Evolutionary conservation across 37 sponge, comb jelly and placozoan species (phyloP), one percentile per base, ranked within the genome.

Genomic region (Chondrosia reniformis): DNA sequence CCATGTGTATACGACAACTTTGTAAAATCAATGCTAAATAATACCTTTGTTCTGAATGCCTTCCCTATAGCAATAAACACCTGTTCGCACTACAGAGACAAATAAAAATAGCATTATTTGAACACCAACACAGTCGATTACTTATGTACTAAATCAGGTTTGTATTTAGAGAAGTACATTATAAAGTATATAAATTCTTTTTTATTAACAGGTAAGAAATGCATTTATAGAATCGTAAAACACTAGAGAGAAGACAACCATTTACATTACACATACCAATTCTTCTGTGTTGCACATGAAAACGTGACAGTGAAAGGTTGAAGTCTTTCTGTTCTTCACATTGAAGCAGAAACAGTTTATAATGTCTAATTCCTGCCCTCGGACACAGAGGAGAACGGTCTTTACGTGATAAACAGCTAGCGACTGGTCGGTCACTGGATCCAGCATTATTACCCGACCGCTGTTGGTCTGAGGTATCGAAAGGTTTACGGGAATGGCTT

Each of bases 271-370:
- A 79, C 90, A 76, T 45, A 86, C 89, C 28, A 67, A 64, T 63
- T 88, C 84, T 4, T 21, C 33, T 31, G 75, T 63, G 0, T 59
- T 81, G 55, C 78, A 79, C 17, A 45, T 42, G 73, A 93, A 93
- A 34, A 91, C 95, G 45, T 94, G 95, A 46, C 95, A 94, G 77
- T 85, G 86, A 49, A 89, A 89, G 58, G 63, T 73, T 0, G 80
- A 87, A 44, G 85, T 81, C 76, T 58, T 86, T 45, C 66, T 73
- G 71, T 89, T 83, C 83, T 42, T 82, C 55, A 87, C 85, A 33
- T 86, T 92, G 63, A 95, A 36, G 59, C 82, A 86, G 59, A 95
- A 75, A 59, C 94, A 95, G 86, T 95, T 94, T 52, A 13, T 1
- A 21, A 89, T 36, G 0, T 45, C 80, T 2, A 39, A 34, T 6